Conservation (phyloP, 2,113 vertebrate species). For the Prolemur simus region DNA sequence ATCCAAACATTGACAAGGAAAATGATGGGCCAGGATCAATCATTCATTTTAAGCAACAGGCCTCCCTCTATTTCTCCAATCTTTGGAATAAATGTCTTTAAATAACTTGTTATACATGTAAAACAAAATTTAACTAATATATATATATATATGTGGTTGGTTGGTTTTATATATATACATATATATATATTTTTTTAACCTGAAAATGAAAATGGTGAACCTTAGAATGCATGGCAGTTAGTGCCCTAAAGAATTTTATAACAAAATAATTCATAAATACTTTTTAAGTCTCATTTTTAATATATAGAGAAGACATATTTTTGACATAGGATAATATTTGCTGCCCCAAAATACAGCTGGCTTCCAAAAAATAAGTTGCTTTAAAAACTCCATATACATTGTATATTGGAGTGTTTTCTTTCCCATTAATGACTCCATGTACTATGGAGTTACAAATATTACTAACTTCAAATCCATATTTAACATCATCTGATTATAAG, state of each 20-base stretch:
- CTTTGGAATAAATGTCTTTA: background rate
- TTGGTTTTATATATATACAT: background rate
- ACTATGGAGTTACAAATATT: background rate
- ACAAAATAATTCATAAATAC: background rate
- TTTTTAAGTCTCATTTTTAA: conserved; percentile 12
- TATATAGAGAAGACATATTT: background rate
- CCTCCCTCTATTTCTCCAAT: background rate
- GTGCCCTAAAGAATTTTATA: background rate
- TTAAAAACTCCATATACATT: background rate
- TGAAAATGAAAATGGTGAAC: background rate
- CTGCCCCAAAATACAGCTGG: conserved; percentile 25
- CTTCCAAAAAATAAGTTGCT: conserved; percentile 27
- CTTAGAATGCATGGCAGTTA: background rate
- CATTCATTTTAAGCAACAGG: background rate
- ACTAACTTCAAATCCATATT: background rate
- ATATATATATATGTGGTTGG: background rate
- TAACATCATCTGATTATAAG: background rate
- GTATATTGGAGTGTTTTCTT: no score
- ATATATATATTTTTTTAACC: background rate
- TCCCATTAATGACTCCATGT: background rate
- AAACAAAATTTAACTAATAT: background rate
- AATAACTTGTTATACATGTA: background rate
- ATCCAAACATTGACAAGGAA: conserved; percentile 46
- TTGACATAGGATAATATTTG: background rate
- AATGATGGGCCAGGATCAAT: background rate